phyloP scores from a whole-genome alignment of 2,888 invertebrate species.

The Tholera decimalis region DNA sequence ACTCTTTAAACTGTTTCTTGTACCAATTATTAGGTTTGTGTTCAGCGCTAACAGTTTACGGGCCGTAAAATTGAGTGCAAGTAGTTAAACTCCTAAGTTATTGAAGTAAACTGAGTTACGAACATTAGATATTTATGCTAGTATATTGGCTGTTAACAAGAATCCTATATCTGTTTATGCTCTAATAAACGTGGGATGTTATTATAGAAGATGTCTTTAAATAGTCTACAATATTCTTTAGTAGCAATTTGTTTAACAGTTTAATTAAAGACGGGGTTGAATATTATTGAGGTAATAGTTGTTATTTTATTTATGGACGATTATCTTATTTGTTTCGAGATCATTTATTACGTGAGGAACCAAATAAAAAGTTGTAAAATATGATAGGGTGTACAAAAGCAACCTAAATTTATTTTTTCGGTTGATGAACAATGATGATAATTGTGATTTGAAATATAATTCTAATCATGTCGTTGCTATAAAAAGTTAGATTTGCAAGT shows the following conservation, averaged over 20 bases:
- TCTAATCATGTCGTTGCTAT: too few relatives aligned
- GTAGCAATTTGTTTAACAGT: neutral
- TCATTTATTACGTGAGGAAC: too few relatives aligned
- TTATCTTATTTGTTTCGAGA: too few relatives aligned
- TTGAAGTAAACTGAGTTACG: conserved; percentile 22
- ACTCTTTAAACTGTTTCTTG: conserved; percentile 7
- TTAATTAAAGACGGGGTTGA: too few relatives aligned
- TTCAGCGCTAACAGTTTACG: conserved; percentile 27
- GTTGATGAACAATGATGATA: too few relatives aligned
- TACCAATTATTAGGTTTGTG: conserved; percentile 18
- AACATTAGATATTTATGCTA: neutral
- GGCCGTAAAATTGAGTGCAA: conserved; percentile 27
- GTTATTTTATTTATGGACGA: too few relatives aligned
- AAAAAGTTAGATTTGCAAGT: too few relatives aligned
- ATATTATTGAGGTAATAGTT: too few relatives aligned
- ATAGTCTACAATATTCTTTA: neutral
- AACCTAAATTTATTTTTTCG: too few relatives aligned
- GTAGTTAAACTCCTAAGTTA: conserved; percentile 14
- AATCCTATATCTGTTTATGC: conserved; percentile 1
- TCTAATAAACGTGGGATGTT: neutral
- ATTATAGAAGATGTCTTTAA: neutral
- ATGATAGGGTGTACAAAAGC: too few relatives aligned
- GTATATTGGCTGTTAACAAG: conserved; percentile 19
- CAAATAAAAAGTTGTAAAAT: too few relatives aligned
- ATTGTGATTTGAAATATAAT: too few relatives aligned